These are phyloP conservation scores for Petroica traversi DNA, from an alignment of 2,113 vertebrate genomes.

Conservation along the genomic window DNA sequence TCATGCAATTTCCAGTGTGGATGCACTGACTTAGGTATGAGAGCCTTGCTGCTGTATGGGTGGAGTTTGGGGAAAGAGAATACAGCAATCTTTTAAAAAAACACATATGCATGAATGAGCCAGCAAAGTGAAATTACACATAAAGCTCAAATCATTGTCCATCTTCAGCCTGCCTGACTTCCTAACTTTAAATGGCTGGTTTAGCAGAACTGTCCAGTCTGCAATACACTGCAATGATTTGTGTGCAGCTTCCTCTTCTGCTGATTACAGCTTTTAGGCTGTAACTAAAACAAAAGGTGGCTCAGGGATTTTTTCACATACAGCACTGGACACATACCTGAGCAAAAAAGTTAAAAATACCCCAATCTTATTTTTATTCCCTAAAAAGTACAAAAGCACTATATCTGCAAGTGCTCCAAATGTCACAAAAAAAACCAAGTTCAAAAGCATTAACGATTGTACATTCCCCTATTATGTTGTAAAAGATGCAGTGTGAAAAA, in stretches of 20 bases:
- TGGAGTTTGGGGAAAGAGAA: background rate
- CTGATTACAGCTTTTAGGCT: background rate
- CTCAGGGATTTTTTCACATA: background rate
- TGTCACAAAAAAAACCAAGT: background rate
- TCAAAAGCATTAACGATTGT: background rate
- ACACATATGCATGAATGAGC: background rate
- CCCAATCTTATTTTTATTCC: background rate
- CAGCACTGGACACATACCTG: background rate
- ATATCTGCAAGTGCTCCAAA: background rate
- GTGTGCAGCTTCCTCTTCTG: background rate
- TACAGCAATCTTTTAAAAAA: background rate
- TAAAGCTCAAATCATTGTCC: background rate
- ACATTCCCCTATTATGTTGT: background rate
- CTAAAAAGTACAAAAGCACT: background rate
- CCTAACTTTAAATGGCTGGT: background rate
- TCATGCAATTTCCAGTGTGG: accelerated
- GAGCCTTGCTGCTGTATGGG: background rate
- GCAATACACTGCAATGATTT: background rate
- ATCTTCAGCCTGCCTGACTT: background rate
- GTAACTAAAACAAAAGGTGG: background rate
- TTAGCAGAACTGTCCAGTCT: background rate
- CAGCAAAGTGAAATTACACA: background rate
- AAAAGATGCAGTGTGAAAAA: background rate
- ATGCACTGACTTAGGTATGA: background rate
- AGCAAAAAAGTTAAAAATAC: background rate